These are phyloP conservation scores for Vipera latastei DNA, from an alignment of 2,797 vertebrate genomes.

Conservation along the genomic window DNA sequence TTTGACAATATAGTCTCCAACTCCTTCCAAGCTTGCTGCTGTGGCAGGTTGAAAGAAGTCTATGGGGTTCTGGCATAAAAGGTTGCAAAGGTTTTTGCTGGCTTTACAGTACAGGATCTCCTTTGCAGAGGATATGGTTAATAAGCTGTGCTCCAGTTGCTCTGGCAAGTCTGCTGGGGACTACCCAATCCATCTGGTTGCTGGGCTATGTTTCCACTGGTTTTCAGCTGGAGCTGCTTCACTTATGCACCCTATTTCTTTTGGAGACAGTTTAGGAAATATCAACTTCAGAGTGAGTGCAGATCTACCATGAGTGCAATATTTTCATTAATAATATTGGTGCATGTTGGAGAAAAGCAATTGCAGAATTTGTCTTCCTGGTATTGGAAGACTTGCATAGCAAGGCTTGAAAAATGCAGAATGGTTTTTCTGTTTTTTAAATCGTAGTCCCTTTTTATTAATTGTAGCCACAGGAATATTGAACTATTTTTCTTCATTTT, in stretches of 20 bases:
- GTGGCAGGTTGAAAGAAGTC: not conserved
- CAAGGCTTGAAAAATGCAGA: not conserved
- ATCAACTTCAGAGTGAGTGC: not conserved
- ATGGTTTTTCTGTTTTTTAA: not conserved
- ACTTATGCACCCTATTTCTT: not conserved
- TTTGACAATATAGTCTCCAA: not conserved
- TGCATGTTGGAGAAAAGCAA: not conserved
- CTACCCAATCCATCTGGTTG: not conserved
- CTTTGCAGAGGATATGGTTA: not conserved
- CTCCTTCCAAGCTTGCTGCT: not conserved
- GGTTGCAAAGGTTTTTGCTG: not conserved
- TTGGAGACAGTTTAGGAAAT: not conserved
- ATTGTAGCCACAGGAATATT: not conserved
- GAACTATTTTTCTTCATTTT: not conserved
- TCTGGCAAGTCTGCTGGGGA: not conserved
- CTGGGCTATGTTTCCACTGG: not conserved
- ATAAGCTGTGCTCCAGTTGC: not conserved
- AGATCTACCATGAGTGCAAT: not conserved
- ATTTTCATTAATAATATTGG: not conserved
- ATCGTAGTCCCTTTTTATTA: not conserved
- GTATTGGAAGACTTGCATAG: not conserved
- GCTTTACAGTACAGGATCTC: not conserved
- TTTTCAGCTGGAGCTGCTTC: not conserved
- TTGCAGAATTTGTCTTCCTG: not conserved
- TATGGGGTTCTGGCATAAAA: not conserved